Percentiles rank a stretch among this genome's conserved stretches.
Evolutionary conservation across 2,797 vertebrate genomes (phyloP).

Genomic region (Galagoides demidoff): DNA sequence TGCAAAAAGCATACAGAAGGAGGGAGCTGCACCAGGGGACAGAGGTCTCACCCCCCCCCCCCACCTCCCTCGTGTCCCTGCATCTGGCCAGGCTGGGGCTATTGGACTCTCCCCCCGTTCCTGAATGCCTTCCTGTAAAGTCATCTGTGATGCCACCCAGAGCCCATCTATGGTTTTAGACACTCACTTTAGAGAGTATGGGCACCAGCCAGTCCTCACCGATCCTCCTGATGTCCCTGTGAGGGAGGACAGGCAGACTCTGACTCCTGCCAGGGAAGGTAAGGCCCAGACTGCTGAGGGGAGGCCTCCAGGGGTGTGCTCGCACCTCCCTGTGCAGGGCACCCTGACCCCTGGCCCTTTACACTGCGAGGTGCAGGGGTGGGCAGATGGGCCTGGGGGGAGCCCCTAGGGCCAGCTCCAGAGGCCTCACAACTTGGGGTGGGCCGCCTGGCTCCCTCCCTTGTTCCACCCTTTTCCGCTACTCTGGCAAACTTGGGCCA

Average conservation of each 20-base stretch:
- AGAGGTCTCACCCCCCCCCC: accelerated
- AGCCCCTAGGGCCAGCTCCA: not conserved
- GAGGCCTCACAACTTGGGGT: not conserved
- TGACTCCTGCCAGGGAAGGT: not conserved
- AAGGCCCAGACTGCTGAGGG: not conserved
- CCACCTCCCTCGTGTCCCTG: not conserved
- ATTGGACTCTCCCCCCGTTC: not conserved
- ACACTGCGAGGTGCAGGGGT: accelerated
- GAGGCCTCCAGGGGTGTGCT: not conserved
- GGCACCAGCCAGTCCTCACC: accelerated
- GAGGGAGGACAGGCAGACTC: not conserved
- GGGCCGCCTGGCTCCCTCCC: not conserved
- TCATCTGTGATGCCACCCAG: accelerated
- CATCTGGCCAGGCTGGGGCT: not conserved
- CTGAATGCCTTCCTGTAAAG: not conserved
- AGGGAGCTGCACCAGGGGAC: not conserved
- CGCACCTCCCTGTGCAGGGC: accelerated
- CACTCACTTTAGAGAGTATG: not conserved
- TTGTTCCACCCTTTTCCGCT: not conserved
- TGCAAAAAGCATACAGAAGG: not conserved
- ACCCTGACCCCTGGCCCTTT: accelerated
- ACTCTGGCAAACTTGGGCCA: constrained; percentile 51
- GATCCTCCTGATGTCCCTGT: too few relatives aligned
- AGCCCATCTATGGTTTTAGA: accelerated
- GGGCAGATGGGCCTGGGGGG: accelerated